Evolutionary conservation across 2,113 vertebrate genomes (phyloP), one percentile per base, ranked within the genome.

Genomic region (Embiotoca jacksoni): DNA sequence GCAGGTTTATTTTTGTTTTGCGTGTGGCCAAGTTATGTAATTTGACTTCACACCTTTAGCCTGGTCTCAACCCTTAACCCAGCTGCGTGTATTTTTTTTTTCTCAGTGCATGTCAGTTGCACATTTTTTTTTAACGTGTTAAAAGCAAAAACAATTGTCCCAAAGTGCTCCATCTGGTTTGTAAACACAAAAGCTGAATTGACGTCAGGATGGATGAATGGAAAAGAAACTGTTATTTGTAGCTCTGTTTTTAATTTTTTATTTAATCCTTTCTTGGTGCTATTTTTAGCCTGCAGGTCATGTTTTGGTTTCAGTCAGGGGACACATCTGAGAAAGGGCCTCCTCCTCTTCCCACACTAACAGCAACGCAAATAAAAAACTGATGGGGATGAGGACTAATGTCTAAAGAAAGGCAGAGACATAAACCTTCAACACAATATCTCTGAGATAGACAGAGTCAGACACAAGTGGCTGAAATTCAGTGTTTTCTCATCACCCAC

Each of bases 231-330:
- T 23, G 41, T 6, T 41, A 31, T 66, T 60, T 66, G 16, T 65
- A 7, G 46, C 10, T 37, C 23, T 2, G 0, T 6, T 65, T 71
- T 55, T 23, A 23, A 23, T 59, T 30, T 58, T 73, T 63, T 33
- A 69, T 71, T 64, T 69, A 15, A 53, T 61, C 46, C 15, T 74
- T 55, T 59, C 31, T 39, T 7, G 3, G 58, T 52, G 62, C 68
- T 89, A 83, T 88, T 88, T 88, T 85, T 82, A 84, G 55, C 52
- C 61, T 41, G 4, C 23, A 59, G 62, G 75, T 77, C 53, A 65
- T 85, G 78, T 90, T 90, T 80, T 76, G 81, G 55, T 84, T 55
- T 61, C 5, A 66, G 55, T 33, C 14, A 36, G 8, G 33, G 66
- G 23, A 57, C 74, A 74, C 74, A 78, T 75, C 69, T 61, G 54